Base-by-base conservation (phyloP, 2,797 vertebrate species). In the Pangasius mekongensis region DNA sequence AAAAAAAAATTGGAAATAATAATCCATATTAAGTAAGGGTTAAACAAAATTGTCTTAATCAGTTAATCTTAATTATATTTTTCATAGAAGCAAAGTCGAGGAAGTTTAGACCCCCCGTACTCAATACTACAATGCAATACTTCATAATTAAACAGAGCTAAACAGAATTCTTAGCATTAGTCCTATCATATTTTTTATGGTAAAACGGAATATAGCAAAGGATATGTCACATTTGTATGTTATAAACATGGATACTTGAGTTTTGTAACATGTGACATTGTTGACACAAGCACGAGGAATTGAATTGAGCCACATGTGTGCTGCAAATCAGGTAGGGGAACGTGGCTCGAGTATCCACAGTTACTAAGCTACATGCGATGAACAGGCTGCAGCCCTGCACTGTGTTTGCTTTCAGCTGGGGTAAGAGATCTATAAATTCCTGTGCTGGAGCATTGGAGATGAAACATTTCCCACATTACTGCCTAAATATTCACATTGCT, bases 401-500 rank as follows among this genome's bases (percentile, higher is more conserved):
- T 83, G 11, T 80, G 36, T 83, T 64, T 83, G 24, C 56, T 64
- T 62, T 82, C 13, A 66, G 62, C 62, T 20, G 20, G 43, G 6
- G 60, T 49, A 66, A 67, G n/a, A 83, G 24, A 24, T 77, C 86
- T 74, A 49, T 36, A 77, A 83, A 43, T 67, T 86, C 77, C 69
- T 43, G 24, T 85, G 83, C 82, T 60, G 33, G 27, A 69, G 39
- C 74, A 2, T 11, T n/a, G 13, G 54, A 85, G 43, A 82, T 87
- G 43, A 76, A 85, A 52, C 54, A 47, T 73, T 87, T 71, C 60
- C 20, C 89, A 81, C 73, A 71, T 36, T 14, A 18, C 76, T 52
- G 43, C n/a, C n/a, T 56, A 88, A 69, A 89, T 76, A 78, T 47
- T 89, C 62, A 62, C 33, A 20, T 30, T 67, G 47, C 20, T 62